Percentiles rank a stretch among this genome's conserved stretches.
These are phyloP conservation scores for Athalia cordata DNA, from an alignment of 2,888 invertebrate species.

Conservation along the genomic window DNA sequence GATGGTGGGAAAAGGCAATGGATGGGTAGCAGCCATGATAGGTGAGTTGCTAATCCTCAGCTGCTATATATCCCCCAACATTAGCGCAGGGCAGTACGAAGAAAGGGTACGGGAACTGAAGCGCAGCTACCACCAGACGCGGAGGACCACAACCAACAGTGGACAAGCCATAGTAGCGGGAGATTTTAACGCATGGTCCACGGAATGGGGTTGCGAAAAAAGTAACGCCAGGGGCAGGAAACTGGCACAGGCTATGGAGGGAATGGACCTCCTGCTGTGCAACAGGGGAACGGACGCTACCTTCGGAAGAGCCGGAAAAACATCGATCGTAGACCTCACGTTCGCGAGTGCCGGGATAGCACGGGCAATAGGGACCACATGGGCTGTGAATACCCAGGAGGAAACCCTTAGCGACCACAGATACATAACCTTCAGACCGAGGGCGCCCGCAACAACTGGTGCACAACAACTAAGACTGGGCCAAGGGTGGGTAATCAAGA, in stretches of 20 bases:
- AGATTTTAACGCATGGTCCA: background rate
- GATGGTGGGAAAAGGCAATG: background rate
- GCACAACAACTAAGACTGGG: background rate
- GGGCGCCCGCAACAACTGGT: background rate
- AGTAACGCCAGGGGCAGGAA: background rate
- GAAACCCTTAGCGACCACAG: constrained; percentile 11
- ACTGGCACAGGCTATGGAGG: background rate
- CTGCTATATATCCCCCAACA: background rate
- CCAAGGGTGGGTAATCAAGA: background rate
- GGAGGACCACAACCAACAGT: background rate
- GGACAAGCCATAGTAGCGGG: background rate
- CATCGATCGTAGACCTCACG: background rate
- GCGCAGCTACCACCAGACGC: background rate
- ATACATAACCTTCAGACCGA: background rate
- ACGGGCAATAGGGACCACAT: background rate
- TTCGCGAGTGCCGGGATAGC: background rate
- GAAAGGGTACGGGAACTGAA: background rate
- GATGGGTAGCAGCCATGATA: background rate
- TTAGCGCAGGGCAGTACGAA: background rate
- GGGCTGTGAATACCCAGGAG: background rate
- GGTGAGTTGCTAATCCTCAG: background rate
- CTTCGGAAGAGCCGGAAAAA: background rate
- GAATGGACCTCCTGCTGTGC: background rate
- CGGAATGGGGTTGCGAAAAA: background rate
- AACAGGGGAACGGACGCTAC: background rate